Percentiles rank a stretch among this genome's conserved stretches.
Conservation (phyloP, 2,113 vertebrate genomes). For the Myrmecophaga tridactyla region DNA sequence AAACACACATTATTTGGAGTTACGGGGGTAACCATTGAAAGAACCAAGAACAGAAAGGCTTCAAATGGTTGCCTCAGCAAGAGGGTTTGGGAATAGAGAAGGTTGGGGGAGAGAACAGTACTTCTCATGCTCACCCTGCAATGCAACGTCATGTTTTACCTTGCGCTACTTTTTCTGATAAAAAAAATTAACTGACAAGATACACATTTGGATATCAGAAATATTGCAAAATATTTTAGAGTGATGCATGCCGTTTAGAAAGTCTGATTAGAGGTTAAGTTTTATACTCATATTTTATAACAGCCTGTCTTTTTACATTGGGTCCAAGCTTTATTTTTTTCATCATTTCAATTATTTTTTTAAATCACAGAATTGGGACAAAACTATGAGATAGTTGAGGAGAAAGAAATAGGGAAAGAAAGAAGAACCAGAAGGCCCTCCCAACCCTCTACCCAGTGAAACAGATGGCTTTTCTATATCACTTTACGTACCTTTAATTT, state of each 20-base stretch:
- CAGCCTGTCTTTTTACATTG: background rate
- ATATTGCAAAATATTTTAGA: background rate
- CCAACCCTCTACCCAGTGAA: background rate
- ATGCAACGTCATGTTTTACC: background rate
- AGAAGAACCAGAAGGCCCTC: background rate
- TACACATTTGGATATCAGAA: background rate
- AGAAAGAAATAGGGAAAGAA: background rate
- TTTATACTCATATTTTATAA: constrained; percentile 36
- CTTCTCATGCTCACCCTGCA: background rate
- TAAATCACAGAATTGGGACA: constrained; percentile 2
- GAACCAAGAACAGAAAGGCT: background rate
- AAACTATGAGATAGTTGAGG: background rate
- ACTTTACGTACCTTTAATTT: constrained; percentile 64
- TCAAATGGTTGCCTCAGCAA: background rate
- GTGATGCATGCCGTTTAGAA: background rate
- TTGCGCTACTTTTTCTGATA: background rate
- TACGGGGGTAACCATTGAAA: background rate
- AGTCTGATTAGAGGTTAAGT: background rate
- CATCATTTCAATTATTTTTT: background rate
- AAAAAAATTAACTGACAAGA: background rate
- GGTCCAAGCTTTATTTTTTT: constrained; percentile 37
- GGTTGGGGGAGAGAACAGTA: background rate
- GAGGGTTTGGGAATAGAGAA: background rate
- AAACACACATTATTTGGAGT: background rate
- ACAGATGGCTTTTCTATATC: constrained; percentile 47